phyloP scores from a whole-genome alignment of 1,140 invertebrate genomes.

The Mercenaria mercenaria region DNA sequence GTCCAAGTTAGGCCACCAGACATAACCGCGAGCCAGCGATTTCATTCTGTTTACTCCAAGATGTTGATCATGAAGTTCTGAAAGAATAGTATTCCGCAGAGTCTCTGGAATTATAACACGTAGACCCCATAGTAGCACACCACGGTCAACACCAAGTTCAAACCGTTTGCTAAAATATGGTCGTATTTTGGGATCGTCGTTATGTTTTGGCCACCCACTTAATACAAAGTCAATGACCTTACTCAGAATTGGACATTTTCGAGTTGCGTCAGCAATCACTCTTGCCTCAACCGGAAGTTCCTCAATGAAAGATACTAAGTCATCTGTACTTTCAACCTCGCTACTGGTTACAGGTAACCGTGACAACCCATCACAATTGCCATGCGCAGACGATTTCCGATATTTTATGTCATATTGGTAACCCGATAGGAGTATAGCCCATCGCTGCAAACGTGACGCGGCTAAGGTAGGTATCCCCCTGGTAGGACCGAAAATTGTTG shows the following conservation, averaged over 20 bases:
- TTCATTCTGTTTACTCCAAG: conserved; percentile 63
- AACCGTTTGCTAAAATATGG: conserved; percentile 19
- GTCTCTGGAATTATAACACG: conserved; percentile 43
- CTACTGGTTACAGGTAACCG: conserved; percentile 52
- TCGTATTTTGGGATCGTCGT: not conserved
- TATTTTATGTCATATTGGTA: conserved; percentile 78
- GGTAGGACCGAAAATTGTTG: conserved; percentile 81
- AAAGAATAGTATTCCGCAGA: not conserved
- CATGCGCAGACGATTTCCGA: conserved; percentile 57
- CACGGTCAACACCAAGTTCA: conserved; percentile 39
- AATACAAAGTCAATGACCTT: conserved; percentile 1
- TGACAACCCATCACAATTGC: conserved; percentile 68
- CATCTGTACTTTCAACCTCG: conserved; percentile 6
- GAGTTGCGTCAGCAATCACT: conserved; percentile 36
- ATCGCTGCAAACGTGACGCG: conserved; percentile 77
- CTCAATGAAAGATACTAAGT: conserved; percentile 35
- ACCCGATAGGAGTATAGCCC: conserved; percentile 67
- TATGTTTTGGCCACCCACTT: conserved; percentile 42
- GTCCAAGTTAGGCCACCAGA: conserved; percentile 68
- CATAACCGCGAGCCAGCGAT: conserved; percentile 33
- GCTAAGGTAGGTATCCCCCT: conserved; percentile 79
- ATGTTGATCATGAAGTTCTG: conserved; percentile 66
- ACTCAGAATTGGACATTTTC: conserved; percentile 45
- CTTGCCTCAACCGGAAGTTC: conserved; percentile 42
- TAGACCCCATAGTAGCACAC: conserved; percentile 56